These are phyloP conservation scores for Phyllostomus hastatus DNA, from an alignment of 2,113 vertebrate species.

Conservation along the genomic window DNA sequence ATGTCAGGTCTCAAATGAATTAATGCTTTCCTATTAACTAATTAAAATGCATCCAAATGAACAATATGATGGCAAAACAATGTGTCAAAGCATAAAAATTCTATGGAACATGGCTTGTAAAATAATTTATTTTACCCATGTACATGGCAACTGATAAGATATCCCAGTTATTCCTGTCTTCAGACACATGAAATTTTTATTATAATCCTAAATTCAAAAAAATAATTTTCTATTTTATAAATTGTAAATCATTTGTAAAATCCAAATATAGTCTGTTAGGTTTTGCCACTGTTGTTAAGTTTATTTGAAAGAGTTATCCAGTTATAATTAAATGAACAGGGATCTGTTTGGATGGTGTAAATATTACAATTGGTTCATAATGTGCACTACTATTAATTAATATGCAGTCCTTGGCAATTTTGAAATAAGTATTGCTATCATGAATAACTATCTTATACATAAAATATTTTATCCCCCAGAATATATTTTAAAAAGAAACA, in stretches of 20 bases:
- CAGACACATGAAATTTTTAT: background rate
- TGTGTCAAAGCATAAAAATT: background rate
- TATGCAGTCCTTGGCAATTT: slow-evolving; percentile 42
- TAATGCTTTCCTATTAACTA: background rate
- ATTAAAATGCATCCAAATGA: background rate
- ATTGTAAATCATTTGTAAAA: slow-evolving; percentile 62
- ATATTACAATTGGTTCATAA: slow-evolving; percentile 75
- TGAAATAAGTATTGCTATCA: slow-evolving; percentile 28
- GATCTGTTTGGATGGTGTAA: slow-evolving; percentile 66
- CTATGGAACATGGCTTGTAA: background rate
- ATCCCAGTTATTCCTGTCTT: background rate
- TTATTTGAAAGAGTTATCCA: slow-evolving; percentile 66
- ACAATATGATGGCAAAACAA: background rate
- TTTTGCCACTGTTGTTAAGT: slow-evolving; percentile 54
- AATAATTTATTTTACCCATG: background rate
- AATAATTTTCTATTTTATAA: background rate
- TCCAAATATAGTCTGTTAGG: slow-evolving; percentile 49
- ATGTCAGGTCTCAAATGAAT: background rate
- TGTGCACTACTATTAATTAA: slow-evolving; percentile 74
- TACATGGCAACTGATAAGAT: background rate
- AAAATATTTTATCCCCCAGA: slow-evolving; percentile 40
- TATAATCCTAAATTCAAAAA: slow-evolving; percentile 14
- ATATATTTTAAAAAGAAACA: slow-evolving; percentile 26
- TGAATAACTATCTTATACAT: background rate
- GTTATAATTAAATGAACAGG: slow-evolving; percentile 66